These are phyloP conservation scores for Teleiodes luculella DNA, from an alignment of 2,888 invertebrate genomes.

Conservation along the genomic window DNA sequence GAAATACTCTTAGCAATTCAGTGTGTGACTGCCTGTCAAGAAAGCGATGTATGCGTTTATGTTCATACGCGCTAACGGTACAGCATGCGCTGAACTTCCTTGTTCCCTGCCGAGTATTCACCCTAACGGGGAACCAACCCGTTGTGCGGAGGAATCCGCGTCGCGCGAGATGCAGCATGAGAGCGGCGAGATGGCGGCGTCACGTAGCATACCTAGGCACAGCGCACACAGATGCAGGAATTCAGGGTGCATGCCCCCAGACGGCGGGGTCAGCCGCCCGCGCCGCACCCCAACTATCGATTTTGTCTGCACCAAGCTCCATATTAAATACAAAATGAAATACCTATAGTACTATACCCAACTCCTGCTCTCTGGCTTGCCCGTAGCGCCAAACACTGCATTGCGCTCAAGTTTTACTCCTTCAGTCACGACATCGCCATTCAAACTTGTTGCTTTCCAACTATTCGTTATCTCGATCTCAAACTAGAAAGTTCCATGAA, in stretches of 20 bases:
- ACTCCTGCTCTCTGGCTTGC: conserved; percentile 22
- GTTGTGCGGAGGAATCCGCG: conserved; percentile 8
- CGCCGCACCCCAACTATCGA: conserved; percentile 51
- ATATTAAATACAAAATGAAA: conserved; percentile 58
- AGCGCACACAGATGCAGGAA: conserved; percentile 17
- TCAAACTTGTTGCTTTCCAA: conserved; percentile 52
- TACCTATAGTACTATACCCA: conserved; percentile 32
- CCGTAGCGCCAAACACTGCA: conserved; percentile 39
- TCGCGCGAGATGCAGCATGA: conserved; percentile 22
- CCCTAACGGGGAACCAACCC: conserved; percentile 9
- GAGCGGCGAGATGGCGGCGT: conserved; percentile 17
- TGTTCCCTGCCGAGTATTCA: conserved; percentile 4
- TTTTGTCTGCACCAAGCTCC: conserved; percentile 68
- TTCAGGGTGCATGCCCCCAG: conserved; percentile 48
- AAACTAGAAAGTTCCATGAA: conserved; percentile 32
- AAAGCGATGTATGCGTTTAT: background rate
- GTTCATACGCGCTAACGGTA: background rate
- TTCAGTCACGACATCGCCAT: conserved; percentile 51
- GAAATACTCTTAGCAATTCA: background rate
- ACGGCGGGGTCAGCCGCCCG: conserved; percentile 40
- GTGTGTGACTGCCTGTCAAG: background rate
- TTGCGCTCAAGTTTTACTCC: conserved; percentile 49
- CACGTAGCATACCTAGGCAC: background rate
- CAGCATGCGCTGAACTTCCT: background rate
- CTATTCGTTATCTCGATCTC: conserved; percentile 39